A percentile compares a stretch with the other conserved stretches of the same genome.
These are phyloP conservation scores for Eudasyphora cyanicolor DNA, from an alignment of 2,888 invertebrate species.

Conservation along the genomic window DNA sequence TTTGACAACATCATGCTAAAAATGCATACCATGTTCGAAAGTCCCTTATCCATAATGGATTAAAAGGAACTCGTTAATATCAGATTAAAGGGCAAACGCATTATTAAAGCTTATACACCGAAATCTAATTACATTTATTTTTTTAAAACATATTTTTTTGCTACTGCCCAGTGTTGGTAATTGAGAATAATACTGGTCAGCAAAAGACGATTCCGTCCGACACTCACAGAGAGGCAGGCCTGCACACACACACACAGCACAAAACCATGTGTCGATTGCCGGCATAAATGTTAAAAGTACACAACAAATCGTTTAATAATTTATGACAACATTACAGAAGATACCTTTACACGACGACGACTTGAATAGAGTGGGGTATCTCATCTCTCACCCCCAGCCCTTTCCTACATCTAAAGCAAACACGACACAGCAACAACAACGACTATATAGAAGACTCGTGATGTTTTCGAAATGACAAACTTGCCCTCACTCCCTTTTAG, in stretches of 20 bases:
- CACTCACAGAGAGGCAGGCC: too few species aligned
- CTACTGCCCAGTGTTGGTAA: neutral
- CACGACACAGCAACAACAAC: neutral
- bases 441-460: too few species aligned
- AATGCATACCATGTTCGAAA: neutral
- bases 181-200: slow-evolving; percentile 18
- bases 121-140: neutral
- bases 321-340: slow-evolving; percentile 49
- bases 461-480: neutral
- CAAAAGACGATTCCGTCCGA: neutral
- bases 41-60: neutral
- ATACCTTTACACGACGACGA: neutral
- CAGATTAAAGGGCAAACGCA: neutral
- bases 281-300: slow-evolving; percentile 52
- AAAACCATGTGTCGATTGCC: slow-evolving; percentile 34
- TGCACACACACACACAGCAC: neutral
- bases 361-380: neutral
- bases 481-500: neutral
- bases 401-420: neutral
- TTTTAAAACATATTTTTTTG: neutral
- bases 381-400: neutral
- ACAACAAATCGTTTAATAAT: slow-evolving; percentile 53
- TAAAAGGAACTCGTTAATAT: neutral
- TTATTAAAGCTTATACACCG: neutral
- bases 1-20: too few species aligned